Percentiles rank a stretch among this genome's conserved stretches.
Conservation (phyloP, 1,140 invertebrate genomes). For the Octopus bimaculoides region DNA sequence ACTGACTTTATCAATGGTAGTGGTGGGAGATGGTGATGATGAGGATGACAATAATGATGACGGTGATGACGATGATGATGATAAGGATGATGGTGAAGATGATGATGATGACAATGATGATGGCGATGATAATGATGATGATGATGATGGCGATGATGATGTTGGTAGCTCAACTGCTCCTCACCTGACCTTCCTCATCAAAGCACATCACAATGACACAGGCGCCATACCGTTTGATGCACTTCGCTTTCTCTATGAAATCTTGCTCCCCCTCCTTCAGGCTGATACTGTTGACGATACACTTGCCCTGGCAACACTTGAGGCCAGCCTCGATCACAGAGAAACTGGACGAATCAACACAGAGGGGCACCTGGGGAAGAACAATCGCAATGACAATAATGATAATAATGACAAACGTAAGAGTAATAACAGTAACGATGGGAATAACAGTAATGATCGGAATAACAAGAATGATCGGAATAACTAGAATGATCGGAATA, state of each 20-base stretch:
- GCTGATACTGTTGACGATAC: conserved; percentile 66
- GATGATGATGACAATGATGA: too few species aligned
- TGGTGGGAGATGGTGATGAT: too few species aligned
- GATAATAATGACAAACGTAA: neutral
- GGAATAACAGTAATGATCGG: too few species aligned
- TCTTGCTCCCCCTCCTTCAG: conserved; percentile 66
- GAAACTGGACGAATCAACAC: conserved; percentile 67
- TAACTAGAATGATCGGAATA: too few species aligned
- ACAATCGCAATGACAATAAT: neutral
- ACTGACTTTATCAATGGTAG: too few species aligned
- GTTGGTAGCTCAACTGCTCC: neutral
- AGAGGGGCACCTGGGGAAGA: conserved; percentile 60
- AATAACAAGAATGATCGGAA: too few species aligned
- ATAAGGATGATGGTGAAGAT: too few species aligned
- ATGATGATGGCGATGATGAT: too few species aligned
- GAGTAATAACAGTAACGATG: neutral
- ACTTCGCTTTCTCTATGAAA: conserved; percentile 60
- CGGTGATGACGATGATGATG: too few species aligned
- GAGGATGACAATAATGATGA: too few species aligned
- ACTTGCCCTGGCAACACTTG: conserved; percentile 66
- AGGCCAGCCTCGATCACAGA: conserved; percentile 64
- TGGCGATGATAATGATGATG: too few species aligned
- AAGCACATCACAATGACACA: conserved; percentile 63
- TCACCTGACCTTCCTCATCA: conserved; percentile 62
- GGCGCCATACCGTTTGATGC: conserved; percentile 62